Evolutionary conservation across 1,140 invertebrate species (phyloP).

Genomic region (Bombus picipes): DNA sequence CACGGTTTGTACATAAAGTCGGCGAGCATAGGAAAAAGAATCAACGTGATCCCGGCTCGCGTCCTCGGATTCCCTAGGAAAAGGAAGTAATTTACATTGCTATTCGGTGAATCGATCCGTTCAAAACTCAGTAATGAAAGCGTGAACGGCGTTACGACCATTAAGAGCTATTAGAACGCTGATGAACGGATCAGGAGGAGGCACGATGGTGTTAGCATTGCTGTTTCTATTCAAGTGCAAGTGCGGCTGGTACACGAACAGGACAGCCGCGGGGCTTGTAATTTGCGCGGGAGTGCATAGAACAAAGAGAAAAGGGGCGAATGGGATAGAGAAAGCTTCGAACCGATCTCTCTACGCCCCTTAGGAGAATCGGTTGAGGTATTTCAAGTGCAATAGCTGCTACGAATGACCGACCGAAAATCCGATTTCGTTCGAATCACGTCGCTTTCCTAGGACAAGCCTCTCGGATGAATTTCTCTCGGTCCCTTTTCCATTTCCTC

Average conservation of each 20-base stretch:
- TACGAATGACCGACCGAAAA: slow-evolving; percentile 63
- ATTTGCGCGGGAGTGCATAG: slow-evolving; percentile 41
- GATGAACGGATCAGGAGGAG: slow-evolving; percentile 48
- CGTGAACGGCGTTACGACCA: slow-evolving; percentile 38
- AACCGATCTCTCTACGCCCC: slow-evolving; percentile 63
- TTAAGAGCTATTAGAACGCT: slow-evolving; percentile 56
- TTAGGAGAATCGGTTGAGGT: slow-evolving; percentile 36
- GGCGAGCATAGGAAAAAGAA: background rate
- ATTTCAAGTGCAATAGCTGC: slow-evolving; percentile 62
- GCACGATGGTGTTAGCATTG: slow-evolving; percentile 15
- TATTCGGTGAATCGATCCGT: background rate
- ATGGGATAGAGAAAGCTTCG: slow-evolving; percentile 16
- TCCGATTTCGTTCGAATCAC: slow-evolving; percentile 62
- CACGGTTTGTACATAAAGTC: background rate
- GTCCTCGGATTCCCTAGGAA: background rate
- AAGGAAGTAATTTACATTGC: slow-evolving; percentile 21
- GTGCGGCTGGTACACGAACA: slow-evolving; percentile 28
- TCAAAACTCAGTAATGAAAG: slow-evolving; percentile 36
- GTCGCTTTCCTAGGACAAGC: slow-evolving; percentile 59
- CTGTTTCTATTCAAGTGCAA: slow-evolving; percentile 44
- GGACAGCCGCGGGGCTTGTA: slow-evolving; percentile 41
- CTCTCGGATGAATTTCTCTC: slow-evolving; percentile 11
- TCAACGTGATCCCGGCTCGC: background rate
- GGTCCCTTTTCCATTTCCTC: slow-evolving; percentile 26
- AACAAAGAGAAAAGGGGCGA: slow-evolving; percentile 45